These are phyloP conservation scores for Chiridota heheva DNA, from an alignment of 35 echinoderm and acorn worm species.

Conservation along the genomic window DNA sequence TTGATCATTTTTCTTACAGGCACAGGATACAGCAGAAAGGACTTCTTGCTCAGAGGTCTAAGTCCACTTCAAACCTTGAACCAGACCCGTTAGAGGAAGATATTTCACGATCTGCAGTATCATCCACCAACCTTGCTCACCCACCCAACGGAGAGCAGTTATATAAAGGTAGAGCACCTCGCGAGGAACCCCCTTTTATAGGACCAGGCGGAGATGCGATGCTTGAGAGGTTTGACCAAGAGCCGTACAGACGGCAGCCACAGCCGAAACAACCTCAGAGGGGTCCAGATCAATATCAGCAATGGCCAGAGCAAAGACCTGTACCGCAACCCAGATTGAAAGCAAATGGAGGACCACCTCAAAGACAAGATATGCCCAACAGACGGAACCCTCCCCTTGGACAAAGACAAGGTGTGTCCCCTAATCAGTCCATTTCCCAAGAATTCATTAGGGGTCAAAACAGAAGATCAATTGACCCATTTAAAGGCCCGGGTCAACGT, in stretches of 20 bases:
- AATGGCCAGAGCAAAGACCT: conserved; percentile 33
- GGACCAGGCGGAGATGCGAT: conserved; percentile 13
- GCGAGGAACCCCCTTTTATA: conserved; percentile 26
- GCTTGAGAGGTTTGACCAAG: conserved; percentile 62
- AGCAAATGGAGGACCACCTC: conserved; percentile 36
- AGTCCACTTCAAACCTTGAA: conserved; percentile 82
- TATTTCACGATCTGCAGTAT: conserved; percentile 33
- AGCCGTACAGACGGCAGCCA: conserved; percentile 52
- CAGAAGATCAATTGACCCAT: too few relatives aligned
- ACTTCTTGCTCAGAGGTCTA: conserved; percentile 65
- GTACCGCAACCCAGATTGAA: conserved; percentile 48
- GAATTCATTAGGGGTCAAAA: too few relatives aligned
- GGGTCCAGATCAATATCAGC: conserved; percentile 20
- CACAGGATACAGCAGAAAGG: conserved; percentile 30
- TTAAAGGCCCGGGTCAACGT: too few relatives aligned
- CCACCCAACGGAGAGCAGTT: conserved; percentile 43
- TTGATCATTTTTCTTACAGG: conserved; percentile 12
- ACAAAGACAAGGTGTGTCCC: not conserved
- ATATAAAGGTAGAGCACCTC: conserved; percentile 40
- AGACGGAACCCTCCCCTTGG: conserved; percentile 18
- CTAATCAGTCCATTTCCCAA: not conserved
- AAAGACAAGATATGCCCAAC: conserved; percentile 26
- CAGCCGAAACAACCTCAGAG: conserved; percentile 32
- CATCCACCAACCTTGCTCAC: conserved; percentile 40
- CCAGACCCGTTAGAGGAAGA: conserved; percentile 59